Evolutionary conservation across 2,113 vertebrate species (phyloP).

Genomic region (Glaucomys volans): DNA sequence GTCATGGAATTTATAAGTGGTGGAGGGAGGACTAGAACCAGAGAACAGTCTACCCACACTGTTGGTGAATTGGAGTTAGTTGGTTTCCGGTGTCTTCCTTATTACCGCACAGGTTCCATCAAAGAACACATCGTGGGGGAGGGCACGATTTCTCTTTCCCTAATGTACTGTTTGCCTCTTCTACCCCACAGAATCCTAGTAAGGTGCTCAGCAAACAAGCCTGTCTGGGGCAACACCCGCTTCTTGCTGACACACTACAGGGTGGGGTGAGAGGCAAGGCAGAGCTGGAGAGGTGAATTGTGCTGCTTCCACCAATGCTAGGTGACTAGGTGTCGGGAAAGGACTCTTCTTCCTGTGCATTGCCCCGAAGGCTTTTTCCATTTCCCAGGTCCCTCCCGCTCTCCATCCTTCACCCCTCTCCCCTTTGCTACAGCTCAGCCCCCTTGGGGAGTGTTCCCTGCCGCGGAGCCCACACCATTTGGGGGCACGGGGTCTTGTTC

Average conservation of each 20-base stretch:
- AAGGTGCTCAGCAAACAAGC: not conserved
- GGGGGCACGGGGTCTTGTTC: constrained; percentile 58
- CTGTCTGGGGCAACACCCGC: too few relatives aligned
- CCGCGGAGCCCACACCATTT: constrained; percentile 1
- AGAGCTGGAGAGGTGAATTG: not conserved
- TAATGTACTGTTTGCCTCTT: not conserved
- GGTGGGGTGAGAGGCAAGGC: not conserved
- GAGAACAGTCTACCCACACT: too few relatives aligned
- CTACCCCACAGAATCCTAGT: not conserved
- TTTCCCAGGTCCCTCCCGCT: not conserved
- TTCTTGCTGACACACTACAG: rapidly evolving
- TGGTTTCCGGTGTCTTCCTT: not conserved
- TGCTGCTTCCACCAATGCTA: not conserved
- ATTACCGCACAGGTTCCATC: too few relatives aligned
- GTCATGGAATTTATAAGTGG: not conserved
- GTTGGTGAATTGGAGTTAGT: not conserved
- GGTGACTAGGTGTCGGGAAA: not conserved
- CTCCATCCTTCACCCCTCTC: not conserved
- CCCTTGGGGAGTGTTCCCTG: not conserved
- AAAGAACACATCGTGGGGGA: not conserved
- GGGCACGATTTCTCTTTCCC: not conserved
- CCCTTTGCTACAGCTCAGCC: not conserved
- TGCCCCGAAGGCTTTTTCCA: constrained; percentile 71
- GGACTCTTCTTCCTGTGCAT: not conserved
- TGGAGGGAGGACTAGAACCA: not conserved